Base-by-base conservation (phyloP, 2,888 invertebrate genomes). In the Ennomos quercinarius region DNA sequence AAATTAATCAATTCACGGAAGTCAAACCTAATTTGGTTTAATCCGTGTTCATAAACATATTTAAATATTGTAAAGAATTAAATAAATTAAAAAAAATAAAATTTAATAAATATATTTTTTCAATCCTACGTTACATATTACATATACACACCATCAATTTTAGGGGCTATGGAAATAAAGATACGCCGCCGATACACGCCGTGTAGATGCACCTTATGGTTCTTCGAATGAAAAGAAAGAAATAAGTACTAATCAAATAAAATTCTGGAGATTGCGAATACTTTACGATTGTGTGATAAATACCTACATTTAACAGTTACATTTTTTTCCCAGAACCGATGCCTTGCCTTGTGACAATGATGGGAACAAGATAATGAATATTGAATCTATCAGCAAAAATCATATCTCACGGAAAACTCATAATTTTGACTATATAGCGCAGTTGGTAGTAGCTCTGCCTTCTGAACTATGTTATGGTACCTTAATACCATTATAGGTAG, bases 301-400 rank as follows among this genome's bases (percentile, higher is more conserved):
- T 17, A 4, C 17, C 17, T 17, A 17, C 27, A 27, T 27, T 27
- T 27, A 6, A 45, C 36, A 43, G 27, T 42, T n/a, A 43, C 47
- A 54, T 41, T 3, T 47, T 46, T 39, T 64, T 65, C 64, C 51
- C n/a, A 50, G 64, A 65, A 62, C 41, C 45, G 3, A 17, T 17
- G 17, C 17, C 3, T 47, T 59, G 45, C 34, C 40, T 41, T 35
- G 34, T 34, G 35, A 27, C 43, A 34, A 17, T 43, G 43, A 35
- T 44, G 44, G 35, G 34, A 44, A 35, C 35, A 6, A 34, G n/a
- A 27, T 27, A n/a, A 27, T 27, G 27, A 27, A 27, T 27, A 27
- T 27, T 27, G 3, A 27, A 27, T 27, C 27, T 27, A 5, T 6
- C 27, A 6, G 6, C 6, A 6, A 27, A 27, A 27, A 27, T 27